Evolutionary conservation across 2,113 vertebrate genomes (phyloP).

Genomic region (Mixornis gularis): DNA sequence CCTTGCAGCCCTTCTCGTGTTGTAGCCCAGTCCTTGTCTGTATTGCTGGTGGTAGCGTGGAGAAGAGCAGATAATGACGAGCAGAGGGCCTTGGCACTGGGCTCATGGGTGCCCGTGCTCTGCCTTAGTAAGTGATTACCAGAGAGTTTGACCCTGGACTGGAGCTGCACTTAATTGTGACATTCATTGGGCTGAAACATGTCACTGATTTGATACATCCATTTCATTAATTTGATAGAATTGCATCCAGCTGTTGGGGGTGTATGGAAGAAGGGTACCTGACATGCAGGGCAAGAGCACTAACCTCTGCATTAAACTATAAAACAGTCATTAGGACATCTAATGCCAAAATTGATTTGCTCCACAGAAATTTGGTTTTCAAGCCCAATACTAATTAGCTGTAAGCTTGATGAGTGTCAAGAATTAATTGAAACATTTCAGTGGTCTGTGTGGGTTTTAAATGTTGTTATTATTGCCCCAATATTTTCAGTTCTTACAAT

Average conservation of each 20-base stretch:
- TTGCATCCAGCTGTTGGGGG: slow-evolving; percentile 8
- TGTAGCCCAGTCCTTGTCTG: not conserved
- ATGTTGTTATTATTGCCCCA: slow-evolving; percentile 32
- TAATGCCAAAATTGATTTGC: slow-evolving; percentile 50
- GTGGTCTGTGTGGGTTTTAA: slow-evolving; percentile 41
- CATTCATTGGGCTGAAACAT: slow-evolving; percentile 40
- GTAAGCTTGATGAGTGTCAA: slow-evolving; percentile 45
- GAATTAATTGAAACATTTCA: slow-evolving; percentile 55
- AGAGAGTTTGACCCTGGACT: not conserved
- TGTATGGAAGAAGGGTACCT: slow-evolving; percentile 9
- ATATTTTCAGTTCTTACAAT: slow-evolving; percentile 26
- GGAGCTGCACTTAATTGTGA: not conserved
- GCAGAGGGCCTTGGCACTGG: not conserved
- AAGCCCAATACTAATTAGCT: slow-evolving; percentile 45
- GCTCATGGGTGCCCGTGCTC: not conserved
- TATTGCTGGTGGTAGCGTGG: not conserved
- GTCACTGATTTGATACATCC: slow-evolving; percentile 40
- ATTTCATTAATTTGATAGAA: slow-evolving; percentile 47
- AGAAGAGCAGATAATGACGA: not conserved
- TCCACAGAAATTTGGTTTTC: slow-evolving; percentile 52
- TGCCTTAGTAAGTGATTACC: not conserved
- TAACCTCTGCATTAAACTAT: slow-evolving; percentile 36
- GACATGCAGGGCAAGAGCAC: not conserved
- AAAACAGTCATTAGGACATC: slow-evolving; percentile 48
- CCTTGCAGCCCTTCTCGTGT: not conserved